Conservation (phyloP, 2,888 invertebrate genomes). For the Drosophila emarginata region DNA sequence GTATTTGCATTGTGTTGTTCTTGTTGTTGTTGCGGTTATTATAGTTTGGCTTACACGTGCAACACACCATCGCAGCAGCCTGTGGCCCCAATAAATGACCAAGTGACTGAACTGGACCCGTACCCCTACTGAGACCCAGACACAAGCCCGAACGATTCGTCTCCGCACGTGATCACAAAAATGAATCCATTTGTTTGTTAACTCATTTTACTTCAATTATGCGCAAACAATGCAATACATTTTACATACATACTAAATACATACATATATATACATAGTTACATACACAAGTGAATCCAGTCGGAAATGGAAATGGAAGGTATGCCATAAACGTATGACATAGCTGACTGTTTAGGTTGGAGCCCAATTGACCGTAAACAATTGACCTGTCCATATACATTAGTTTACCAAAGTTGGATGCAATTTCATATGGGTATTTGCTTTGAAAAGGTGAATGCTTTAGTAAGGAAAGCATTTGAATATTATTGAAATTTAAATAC, state of each 20-base stretch:
- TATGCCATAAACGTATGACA: not conserved
- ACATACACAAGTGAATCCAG: not conserved
- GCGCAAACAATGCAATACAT: slow-evolving; percentile 59
- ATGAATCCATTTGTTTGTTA: slow-evolving; percentile 69
- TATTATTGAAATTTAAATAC: too few relatives aligned
- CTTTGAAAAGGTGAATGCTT: too few relatives aligned
- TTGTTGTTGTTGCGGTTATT: slow-evolving; percentile 31
- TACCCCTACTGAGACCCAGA: not conserved
- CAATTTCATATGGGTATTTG: too few relatives aligned
- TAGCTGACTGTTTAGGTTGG: too few relatives aligned
- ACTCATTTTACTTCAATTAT: slow-evolving; percentile 76
- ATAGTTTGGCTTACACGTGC: slow-evolving; percentile 50
- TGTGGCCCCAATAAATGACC: slow-evolving; percentile 55
- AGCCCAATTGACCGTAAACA: too few relatives aligned
- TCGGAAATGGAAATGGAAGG: not conserved
- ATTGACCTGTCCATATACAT: too few relatives aligned
- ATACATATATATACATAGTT: not conserved
- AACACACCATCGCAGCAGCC: slow-evolving; percentile 22
- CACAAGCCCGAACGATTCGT: slow-evolving; percentile 19
- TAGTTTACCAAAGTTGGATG: too few relatives aligned
- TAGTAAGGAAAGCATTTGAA: too few relatives aligned
- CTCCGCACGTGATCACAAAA: slow-evolving; percentile 61
- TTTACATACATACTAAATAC: slow-evolving; percentile 1
- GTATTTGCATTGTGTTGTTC: slow-evolving; percentile 31
- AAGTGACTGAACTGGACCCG: slow-evolving; percentile 29